Base-by-base conservation (phyloP, 2,888 invertebrate species). In the Chrysotoxum bicinctum region DNA sequence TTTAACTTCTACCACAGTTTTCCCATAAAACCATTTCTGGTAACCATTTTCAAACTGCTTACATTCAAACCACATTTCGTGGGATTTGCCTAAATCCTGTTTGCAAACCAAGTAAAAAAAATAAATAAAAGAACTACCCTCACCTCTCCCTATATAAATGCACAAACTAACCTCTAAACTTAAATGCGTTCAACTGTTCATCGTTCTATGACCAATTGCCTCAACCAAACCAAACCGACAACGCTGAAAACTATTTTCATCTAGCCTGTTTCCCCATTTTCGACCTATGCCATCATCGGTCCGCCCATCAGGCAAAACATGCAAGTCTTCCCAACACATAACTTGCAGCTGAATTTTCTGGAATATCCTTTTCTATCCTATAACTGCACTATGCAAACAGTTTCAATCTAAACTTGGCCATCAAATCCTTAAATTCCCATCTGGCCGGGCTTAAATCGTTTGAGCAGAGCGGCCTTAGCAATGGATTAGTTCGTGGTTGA, bases 381-480 rank as follows among this genome's bases (percentile, higher is more conserved):
- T 16, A 58, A 26, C 40, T 64, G 64, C 73, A 45, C 54, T 73
- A 37, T 68, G 68, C 69, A 75, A 70, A 79, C 79, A 79, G 64
- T 66, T 84, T 43, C 72, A 66, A 84, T 84, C 75, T 75, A 52
- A 60, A 60, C 66, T 72, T 54, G 52, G 66, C 75, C 75, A 72
- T 80, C 70, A 60, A 80, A 76, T 75, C 75, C 72, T 68, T 26
- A 75, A 79, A 79, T 79, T 75, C 74, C 64, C 79, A 84, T 79
- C 79, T 84, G 83, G 56, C 37, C 23, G 14, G 69, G 70, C 70
- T 64, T 74, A 50, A 64, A 68, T 58, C 45, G 73, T 78, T 75
- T 50, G 43, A 70, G 70, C 43, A 43, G 79, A 62, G 54, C 23
- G n/a, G 35, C 68, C 35, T 64, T 54, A 50, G 26, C 30, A 45